Percentiles rank a stretch among this genome's conserved stretches.
These are phyloP conservation scores for Smittia aterrima DNA, from an alignment of 2,888 invertebrate genomes.

Conservation along the genomic window DNA sequence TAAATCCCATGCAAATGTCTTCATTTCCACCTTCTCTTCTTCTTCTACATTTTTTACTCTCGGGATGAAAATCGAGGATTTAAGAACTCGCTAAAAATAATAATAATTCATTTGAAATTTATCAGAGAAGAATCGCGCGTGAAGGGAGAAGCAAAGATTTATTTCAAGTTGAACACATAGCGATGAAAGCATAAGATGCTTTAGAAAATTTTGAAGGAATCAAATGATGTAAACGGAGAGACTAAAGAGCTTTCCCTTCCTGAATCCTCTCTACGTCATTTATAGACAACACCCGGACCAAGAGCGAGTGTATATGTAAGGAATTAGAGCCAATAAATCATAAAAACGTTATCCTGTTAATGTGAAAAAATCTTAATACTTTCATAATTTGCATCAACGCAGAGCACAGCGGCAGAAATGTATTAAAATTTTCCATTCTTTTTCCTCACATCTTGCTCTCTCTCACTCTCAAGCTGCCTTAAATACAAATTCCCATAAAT, in stretches of 20 bases:
- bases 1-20: slow-evolving; percentile 35
- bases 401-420: slow-evolving; percentile 5
- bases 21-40: slow-evolving; percentile 24
- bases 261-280: background rate
- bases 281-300: background rate
- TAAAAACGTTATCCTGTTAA: slow-evolving; percentile 41
- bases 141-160: slow-evolving; percentile 4
- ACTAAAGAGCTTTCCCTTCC: background rate
- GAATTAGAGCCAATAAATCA: slow-evolving; percentile 42
- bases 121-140: slow-evolving; percentile 30
- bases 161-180: slow-evolving; percentile 1
- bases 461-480: slow-evolving; percentile 7
- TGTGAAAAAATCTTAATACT: slow-evolving; percentile 42
- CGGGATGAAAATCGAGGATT: slow-evolving; percentile 31
- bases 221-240: background rate
- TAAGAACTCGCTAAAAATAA: slow-evolving; percentile 21
- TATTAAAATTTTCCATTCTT: slow-evolving; percentile 31
- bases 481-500: slow-evolving; percentile 41
- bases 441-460: background rate
- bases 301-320: slow-evolving; percentile 22
- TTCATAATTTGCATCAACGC: slow-evolving; percentile 41
- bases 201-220: background rate
- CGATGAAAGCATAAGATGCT: background rate
- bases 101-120: slow-evolving; percentile 34
- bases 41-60: background rate